These are phyloP conservation scores for human DNA, from an alignment of 2,113 vertebrate genomes.

Conservation along the genomic window GRCh38 chr7:153675501-153676000, in stretches of 20 bases:
- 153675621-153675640: neutral
- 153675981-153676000: neutral
- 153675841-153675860: rapidly evolving
- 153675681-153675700: neutral
- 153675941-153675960: rapidly evolving
- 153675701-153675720: neutral
- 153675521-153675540: neutral
- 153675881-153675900: rapidly evolving
- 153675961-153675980: rapidly evolving
- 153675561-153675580: neutral
- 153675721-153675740: neutral
- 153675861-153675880: rapidly evolving
- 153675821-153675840: rapidly evolving
- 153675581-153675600: neutral
- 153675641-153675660: neutral
- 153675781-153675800: rapidly evolving
- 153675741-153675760: neutral
- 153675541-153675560: neutral
- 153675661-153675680: neutral
- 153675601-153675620: neutral
- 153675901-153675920: rapidly evolving
- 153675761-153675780: neutral
- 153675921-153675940: rapidly evolving
- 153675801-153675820: rapidly evolving
- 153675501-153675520: neutral